These are phyloP conservation scores for Drosophila sordidula DNA, from an alignment of 2,888 invertebrate species.

Conservation along the genomic window DNA sequence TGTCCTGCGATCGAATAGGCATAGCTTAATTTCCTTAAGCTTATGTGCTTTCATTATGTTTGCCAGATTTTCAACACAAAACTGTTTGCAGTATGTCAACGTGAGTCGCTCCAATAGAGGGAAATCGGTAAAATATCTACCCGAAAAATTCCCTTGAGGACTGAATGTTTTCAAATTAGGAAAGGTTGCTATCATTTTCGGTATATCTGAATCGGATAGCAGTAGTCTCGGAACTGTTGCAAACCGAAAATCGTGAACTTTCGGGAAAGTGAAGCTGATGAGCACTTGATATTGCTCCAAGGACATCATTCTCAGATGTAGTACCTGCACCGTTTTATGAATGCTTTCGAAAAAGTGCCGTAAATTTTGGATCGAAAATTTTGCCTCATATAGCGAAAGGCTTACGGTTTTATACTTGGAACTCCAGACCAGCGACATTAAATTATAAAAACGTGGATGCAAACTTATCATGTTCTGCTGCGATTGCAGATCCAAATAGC, in stretches of 20 bases:
- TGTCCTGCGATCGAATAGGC: constrained; percentile 26
- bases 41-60: constrained; percentile 35
- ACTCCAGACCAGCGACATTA: constrained; percentile 58
- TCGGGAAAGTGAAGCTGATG: constrained; percentile 32
- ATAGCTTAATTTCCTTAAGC: constrained; percentile 52
- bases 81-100: constrained; percentile 45
- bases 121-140: constrained; percentile 39
- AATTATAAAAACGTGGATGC: constrained; percentile 49
- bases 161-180: constrained; percentile 63
- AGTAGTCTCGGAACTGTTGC: constrained; percentile 8
- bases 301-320: constrained; percentile 42
- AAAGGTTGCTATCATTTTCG: constrained; percentile 40
- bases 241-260: constrained; percentile 62
- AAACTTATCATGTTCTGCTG: constrained; percentile 30
- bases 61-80: constrained; percentile 31
- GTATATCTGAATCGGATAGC: constrained; percentile 45
- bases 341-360: constrained; percentile 39
- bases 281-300: constrained; percentile 29
- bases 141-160: constrained; percentile 58
- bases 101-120: constrained; percentile 48
- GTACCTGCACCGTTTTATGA: constrained; percentile 15
- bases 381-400: constrained; percentile 39
- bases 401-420: constrained; percentile 25
- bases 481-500: constrained; percentile 45
- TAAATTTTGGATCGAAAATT: constrained; percentile 26